Evolutionary conservation across 2,113 vertebrate species (phyloP).

Genomic region (Zapornia atra): DNA sequence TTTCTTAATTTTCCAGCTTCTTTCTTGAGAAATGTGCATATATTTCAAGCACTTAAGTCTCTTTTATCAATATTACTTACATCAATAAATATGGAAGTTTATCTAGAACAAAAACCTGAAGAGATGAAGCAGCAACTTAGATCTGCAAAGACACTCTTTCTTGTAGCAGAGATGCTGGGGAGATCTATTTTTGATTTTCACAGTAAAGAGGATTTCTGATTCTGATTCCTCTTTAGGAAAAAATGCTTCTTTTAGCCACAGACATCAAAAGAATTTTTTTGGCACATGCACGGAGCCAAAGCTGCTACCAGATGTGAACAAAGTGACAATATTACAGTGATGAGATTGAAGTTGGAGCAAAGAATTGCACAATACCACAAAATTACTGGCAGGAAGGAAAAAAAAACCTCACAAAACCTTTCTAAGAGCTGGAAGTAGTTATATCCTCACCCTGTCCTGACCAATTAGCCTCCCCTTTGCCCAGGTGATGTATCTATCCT

Average conservation of each 20-base stretch:
- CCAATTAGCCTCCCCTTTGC: background rate
- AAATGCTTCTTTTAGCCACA: background rate
- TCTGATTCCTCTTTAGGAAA: background rate
- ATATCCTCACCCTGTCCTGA: background rate
- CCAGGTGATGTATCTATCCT: background rate
- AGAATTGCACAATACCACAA: background rate
- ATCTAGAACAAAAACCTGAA: background rate
- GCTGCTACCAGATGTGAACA: background rate
- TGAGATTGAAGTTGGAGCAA: background rate
- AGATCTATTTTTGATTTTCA: background rate
- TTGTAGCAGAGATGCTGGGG: background rate
- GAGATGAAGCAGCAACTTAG: background rate
- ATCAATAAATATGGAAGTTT: background rate
- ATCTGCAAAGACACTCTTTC: background rate
- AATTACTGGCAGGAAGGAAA: background rate
- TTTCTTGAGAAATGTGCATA: background rate
- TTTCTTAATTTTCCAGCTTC: background rate
- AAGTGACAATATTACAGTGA: background rate
- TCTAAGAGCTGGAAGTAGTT: background rate
- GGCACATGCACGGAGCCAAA: background rate
- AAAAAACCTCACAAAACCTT: background rate
- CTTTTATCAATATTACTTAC: background rate
- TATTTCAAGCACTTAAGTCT: background rate
- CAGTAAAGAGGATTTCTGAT: background rate
- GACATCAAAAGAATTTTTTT: background rate